Conservation (phyloP, 2,888 invertebrate species). For the Allygus modestus region DNA sequence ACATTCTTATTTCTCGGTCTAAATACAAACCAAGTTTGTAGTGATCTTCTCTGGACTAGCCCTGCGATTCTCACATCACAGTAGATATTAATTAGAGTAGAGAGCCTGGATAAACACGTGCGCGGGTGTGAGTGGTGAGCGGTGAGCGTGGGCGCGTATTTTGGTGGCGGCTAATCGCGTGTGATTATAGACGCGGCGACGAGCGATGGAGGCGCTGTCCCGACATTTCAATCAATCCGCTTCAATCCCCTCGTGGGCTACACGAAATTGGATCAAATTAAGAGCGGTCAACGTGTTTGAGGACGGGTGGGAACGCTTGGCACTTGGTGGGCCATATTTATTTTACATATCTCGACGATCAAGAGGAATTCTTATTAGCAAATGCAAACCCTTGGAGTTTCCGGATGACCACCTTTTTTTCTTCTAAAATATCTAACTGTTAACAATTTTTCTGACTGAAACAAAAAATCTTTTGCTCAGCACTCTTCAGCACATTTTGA, state of each 20-base stretch:
- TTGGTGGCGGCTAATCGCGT: not conserved
- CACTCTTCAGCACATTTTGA: no score
- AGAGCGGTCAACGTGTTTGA: not conserved
- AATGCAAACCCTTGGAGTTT: no score
- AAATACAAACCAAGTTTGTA: no score
- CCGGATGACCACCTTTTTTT: no score
- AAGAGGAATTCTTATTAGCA: no score
- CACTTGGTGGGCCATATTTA: not conserved
- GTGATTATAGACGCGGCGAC: constrained; percentile 4
- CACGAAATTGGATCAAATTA: constrained; percentile 42
- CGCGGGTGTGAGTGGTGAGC: not conserved
- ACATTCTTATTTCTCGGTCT: no score
- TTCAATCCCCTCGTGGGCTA: constrained; percentile 4
- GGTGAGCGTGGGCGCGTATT: not conserved
- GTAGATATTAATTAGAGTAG: no score
- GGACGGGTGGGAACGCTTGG: not conserved
- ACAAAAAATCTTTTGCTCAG: no score
- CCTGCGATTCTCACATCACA: no score
- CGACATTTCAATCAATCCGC: constrained; percentile 40
- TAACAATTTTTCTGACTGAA: no score
- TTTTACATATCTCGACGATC: not conserved
- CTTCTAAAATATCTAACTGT: no score
- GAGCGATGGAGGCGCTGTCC: constrained; percentile 6
- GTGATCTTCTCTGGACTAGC: no score
- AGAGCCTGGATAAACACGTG: not conserved